Evolutionary conservation across 2,113 vertebrate genomes (phyloP).

Genomic region (Patagioenas fasciata): DNA sequence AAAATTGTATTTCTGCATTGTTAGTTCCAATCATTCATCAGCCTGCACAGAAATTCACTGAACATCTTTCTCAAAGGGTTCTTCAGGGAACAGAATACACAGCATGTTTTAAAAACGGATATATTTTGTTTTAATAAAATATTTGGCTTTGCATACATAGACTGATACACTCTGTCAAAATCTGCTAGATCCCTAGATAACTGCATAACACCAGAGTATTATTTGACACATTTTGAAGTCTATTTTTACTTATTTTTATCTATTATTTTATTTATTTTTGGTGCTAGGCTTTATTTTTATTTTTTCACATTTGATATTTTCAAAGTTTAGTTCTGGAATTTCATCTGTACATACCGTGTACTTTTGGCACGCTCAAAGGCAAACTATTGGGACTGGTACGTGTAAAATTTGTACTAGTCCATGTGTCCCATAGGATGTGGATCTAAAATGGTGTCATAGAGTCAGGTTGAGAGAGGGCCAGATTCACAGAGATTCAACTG

Average conservation of each 20-base stretch:
- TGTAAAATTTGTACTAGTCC: background rate
- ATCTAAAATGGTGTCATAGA: background rate
- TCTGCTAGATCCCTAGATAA: slow-evolving; percentile 67
- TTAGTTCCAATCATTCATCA: slow-evolving; percentile 59
- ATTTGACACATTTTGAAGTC: slow-evolving; percentile 63
- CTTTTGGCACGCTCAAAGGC: background rate
- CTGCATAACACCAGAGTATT: slow-evolving; percentile 54
- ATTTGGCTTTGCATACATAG: slow-evolving; percentile 57
- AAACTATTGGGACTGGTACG: background rate
- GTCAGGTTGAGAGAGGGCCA: background rate
- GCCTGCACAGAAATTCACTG: slow-evolving; percentile 25
- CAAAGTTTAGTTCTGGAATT: background rate
- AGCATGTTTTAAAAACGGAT: slow-evolving; percentile 62
- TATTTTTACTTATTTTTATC: slow-evolving; percentile 45
- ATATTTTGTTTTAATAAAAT: slow-evolving; percentile 71
- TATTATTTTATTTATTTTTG: slow-evolving; percentile 64
- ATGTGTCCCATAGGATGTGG: rapidly evolving
- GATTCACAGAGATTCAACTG: background rate
- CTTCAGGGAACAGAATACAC: slow-evolving; percentile 48
- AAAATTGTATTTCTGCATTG: slow-evolving; percentile 65
- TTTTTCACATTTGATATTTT: slow-evolving; percentile 33
- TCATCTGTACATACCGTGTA: background rate
- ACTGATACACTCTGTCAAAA: slow-evolving; percentile 66
- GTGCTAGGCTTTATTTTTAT: slow-evolving; percentile 26
- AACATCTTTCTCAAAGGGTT: slow-evolving; percentile 43